Base-by-base conservation (phyloP, 2,797 vertebrate genomes). In the Sebastes glaucus region DNA sequence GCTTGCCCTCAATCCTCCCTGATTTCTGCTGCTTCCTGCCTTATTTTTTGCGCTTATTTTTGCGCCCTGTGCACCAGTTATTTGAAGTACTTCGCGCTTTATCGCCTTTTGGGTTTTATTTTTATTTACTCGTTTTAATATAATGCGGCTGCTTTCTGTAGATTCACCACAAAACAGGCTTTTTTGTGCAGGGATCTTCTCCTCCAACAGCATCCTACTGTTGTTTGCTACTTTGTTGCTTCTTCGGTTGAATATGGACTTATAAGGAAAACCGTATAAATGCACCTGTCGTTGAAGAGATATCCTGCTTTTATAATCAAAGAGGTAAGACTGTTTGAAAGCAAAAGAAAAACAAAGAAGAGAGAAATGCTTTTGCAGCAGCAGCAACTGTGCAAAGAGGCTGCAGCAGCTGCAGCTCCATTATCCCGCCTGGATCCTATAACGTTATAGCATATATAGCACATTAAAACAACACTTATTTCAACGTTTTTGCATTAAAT, bases 311-410 rank as follows among this genome's bases (percentile, higher is more conserved):
- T 90, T 87, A 49, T 75, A 72, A 74, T 66, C 81, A 52, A 87
- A 90, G 86, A 94, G 95, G 95, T 96, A 91, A 94, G 89, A 57
- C 1, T 5, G 33, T 5, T 28, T 1, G 1, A 60, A 38, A 38
- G 32, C 2, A 61, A 49, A 49, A 60, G 13, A 16, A 22, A 7
- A 4, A 10, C 10, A 27, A 4, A 55, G 46, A 55, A 49, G 25
- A 56, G 38, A 6, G 14, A 52, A 52, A 23, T 14, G 76, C 42
- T 69, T 74, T 38, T 38, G 35, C 35, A 38, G 49, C 78, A 77
- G 74, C 77, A 75, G 72, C 77, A 78, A 64, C 82, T 64, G 85
- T 78, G 71, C 56, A 69, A 62, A 35, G 74, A 68, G 70, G 82
- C 87, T 53, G 88, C 89, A 85, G 93, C 91, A 89, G 93, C 91